Percentiles rank a stretch among this genome's conserved stretches.
phyloP scores from a whole-genome alignment of 2,797 vertebrate genomes.

The Champsocephalus esox region DNA sequence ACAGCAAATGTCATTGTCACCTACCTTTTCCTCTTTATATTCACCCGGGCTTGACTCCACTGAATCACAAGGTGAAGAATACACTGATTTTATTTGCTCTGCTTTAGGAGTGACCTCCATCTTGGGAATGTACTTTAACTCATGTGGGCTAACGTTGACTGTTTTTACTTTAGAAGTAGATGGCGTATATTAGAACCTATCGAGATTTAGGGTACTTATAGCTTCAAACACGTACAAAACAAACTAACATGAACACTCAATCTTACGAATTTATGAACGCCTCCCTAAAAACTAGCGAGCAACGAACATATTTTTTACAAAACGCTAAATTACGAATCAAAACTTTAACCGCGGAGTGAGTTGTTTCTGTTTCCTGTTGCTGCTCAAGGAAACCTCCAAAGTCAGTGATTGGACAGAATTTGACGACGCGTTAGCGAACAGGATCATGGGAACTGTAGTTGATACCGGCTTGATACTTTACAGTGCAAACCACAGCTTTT shows the following conservation, averaged over 20 bases:
- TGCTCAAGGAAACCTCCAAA: constrained; percentile 49
- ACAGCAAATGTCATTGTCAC: not conserved
- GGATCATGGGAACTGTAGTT: constrained; percentile 64
- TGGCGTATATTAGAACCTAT: not conserved
- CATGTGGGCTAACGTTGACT: not conserved
- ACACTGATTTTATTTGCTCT: constrained; percentile 29
- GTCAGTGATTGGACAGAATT: constrained; percentile 60
- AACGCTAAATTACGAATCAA: not conserved
- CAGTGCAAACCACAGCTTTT: not conserved
- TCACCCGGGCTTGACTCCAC: constrained; percentile 62
- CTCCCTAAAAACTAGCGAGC: not conserved
- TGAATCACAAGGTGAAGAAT: constrained; percentile 48
- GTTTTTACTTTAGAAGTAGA: too few species aligned
- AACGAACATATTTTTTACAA: not conserved
- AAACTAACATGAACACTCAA: not conserved
- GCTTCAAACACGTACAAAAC: not conserved
- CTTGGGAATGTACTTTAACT: not conserved
- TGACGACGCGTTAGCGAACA: constrained; percentile 6
- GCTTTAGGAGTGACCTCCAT: constrained; percentile 80
- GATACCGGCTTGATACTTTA: rapidly evolving
- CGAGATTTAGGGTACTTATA: not conserved
- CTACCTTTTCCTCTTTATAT: constrained; percentile 65
- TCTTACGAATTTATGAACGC: rapidly evolving
- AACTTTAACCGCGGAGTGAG: not conserved
- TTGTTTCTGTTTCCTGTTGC: constrained; percentile 46